These are phyloP conservation scores for Beroe forskalii DNA, from an alignment of 37 sponge, comb jelly and placozoan species.

Conservation along the genomic window DNA sequence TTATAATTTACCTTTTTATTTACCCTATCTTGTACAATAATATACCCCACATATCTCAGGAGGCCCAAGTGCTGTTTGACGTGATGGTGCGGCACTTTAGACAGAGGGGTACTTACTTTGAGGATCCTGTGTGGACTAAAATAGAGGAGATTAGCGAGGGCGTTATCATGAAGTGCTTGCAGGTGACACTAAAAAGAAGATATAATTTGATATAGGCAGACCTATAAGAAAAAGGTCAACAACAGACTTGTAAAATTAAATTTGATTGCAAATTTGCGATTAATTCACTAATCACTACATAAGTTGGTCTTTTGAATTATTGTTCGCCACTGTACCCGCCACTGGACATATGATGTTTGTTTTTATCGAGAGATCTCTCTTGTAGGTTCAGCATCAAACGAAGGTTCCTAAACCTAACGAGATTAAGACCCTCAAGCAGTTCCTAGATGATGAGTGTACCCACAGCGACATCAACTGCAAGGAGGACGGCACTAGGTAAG, in stretches of 20 bases:
- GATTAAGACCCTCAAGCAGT: background rate
- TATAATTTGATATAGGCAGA: too few relatives aligned
- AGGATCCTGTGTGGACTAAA: conserved; percentile 42
- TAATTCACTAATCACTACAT: too few relatives aligned
- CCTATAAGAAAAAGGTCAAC: too few relatives aligned
- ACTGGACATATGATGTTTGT: too few relatives aligned
- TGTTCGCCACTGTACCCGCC: too few relatives aligned
- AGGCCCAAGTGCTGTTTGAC: background rate
- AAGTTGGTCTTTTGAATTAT: too few relatives aligned
- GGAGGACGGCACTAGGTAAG: conserved; percentile 8
- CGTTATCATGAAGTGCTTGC: conserved; percentile 8
- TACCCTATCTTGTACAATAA: too few relatives aligned
- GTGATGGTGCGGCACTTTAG: background rate
- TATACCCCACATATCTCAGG: too few relatives aligned
- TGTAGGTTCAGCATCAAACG: conserved; percentile 10
- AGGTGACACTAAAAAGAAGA: background rate
- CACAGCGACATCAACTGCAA: conserved; percentile 28
- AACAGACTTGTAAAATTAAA: too few relatives aligned
- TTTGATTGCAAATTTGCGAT: too few relatives aligned
- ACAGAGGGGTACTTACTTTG: conserved; percentile 5
- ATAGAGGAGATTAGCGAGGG: background rate
- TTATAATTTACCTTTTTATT: too few relatives aligned
- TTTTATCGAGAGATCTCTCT: too few relatives aligned
- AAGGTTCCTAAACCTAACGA: conserved; percentile 4
- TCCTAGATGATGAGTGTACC: conserved; percentile 20